These are phyloP conservation scores for Limnodromus scolopaceus DNA, from an alignment of 2,797 vertebrate species.

Conservation along the genomic window DNA sequence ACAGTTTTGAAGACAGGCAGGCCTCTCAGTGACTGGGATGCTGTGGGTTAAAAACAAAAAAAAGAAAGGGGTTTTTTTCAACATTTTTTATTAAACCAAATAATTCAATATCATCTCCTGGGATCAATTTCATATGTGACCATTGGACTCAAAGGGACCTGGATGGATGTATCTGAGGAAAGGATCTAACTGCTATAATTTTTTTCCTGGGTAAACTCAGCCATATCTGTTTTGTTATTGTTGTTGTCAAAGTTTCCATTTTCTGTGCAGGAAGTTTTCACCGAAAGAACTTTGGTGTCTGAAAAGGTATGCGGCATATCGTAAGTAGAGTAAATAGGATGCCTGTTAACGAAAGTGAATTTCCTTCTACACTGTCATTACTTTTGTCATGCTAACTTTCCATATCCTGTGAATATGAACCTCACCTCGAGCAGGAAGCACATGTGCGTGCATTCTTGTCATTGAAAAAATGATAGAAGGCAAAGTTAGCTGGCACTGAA, in stretches of 20 bases:
- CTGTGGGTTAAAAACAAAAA: not conserved
- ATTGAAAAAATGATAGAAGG: slow-evolving; percentile 17
- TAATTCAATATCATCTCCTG: not conserved
- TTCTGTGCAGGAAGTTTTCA: slow-evolving; percentile 45
- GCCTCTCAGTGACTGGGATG: not conserved
- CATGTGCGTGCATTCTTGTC: slow-evolving; percentile 14
- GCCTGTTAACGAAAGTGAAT: slow-evolving; percentile 57
- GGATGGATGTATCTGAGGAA: not conserved
- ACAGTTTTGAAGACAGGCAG: not conserved
- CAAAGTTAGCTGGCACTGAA: not conserved
- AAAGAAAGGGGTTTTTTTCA: accelerated
- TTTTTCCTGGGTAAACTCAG: not conserved
- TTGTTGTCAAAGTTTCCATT: slow-evolving; percentile 13
- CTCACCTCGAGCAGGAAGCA: slow-evolving; percentile 63
- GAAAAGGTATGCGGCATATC: not conserved
- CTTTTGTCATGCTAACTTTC: slow-evolving; percentile 65
- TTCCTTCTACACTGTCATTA: slow-evolving; percentile 67
- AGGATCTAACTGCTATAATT: not conserved
- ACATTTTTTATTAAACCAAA: not conserved
- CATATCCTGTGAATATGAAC: slow-evolving; percentile 70
- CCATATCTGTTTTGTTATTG: not conserved
- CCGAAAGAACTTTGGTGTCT: not conserved
- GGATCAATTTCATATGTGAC: not conserved
- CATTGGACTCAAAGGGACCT: not conserved
- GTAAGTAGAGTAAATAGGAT: slow-evolving; percentile 54